These are phyloP conservation scores for Tenthredo scrophulariae DNA, from an alignment of 2,888 invertebrate species.

Conservation along the genomic window DNA sequence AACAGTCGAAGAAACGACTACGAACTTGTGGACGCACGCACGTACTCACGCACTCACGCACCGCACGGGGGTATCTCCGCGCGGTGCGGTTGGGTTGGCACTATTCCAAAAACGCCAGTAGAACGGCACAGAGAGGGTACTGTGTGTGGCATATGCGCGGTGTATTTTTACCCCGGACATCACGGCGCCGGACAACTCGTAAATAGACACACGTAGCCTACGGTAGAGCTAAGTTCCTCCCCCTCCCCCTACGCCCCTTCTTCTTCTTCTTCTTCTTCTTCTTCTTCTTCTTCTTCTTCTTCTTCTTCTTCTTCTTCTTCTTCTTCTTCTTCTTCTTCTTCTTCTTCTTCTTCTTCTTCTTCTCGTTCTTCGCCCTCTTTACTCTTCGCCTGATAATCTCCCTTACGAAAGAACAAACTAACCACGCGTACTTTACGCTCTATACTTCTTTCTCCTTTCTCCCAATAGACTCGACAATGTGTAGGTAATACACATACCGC, in stretches of 20 bases:
- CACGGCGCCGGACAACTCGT: conserved; percentile 78
- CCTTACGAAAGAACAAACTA: neutral
- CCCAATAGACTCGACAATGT: neutral
- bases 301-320: neutral
- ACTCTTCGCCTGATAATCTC: neutral
- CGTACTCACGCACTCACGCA: neutral
- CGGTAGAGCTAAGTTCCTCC: conserved; percentile 50
- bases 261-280: too few relatives aligned
- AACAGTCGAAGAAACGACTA: conserved; percentile 36
- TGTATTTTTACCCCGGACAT: conserved; percentile 78
- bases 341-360: neutral
- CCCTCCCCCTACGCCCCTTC: conserved; percentile 38
- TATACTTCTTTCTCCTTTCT: neutral
- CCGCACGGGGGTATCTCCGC: conserved; percentile 24
- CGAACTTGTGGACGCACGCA: neutral
- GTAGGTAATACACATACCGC: neutral
- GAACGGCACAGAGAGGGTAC: conserved; percentile 63
- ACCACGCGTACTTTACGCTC: neutral
- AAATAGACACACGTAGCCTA: conserved; percentile 72
- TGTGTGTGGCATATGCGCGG: conserved; percentile 68
- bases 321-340: neutral
- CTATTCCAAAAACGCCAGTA: conserved; percentile 43
- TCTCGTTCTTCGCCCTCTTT: neutral
- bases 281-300: neutral
- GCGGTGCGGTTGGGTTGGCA: conserved; percentile 25